Conservation (phyloP, 2,113 vertebrate species). For the Oncorhynchus clarkii region DNA sequence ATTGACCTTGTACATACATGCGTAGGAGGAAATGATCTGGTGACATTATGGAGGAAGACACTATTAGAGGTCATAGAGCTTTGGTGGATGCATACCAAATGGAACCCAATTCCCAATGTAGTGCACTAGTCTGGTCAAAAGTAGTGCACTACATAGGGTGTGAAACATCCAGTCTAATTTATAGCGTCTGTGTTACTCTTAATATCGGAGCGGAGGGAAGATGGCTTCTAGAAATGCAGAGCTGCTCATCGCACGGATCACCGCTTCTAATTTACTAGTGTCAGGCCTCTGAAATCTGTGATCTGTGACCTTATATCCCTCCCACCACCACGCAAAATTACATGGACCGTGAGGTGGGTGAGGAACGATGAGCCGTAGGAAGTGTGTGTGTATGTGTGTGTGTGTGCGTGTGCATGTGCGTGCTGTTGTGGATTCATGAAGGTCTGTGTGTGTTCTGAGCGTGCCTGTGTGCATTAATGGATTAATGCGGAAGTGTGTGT, state of each 20-base stretch:
- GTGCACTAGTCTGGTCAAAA: too few species aligned
- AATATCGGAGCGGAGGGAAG: neutral
- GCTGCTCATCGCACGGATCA: neutral
- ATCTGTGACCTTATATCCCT: neutral
- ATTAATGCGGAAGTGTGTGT: neutral
- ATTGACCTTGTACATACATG: neutral
- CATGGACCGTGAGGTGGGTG: neutral
- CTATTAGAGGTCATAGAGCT: neutral
- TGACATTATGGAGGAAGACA: neutral
- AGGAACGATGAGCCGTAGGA: neutral
- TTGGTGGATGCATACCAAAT: too few species aligned
- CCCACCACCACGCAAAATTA: neutral
- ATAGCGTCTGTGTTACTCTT: neutral
- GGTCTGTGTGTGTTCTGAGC: neutral
- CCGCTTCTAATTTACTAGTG: neutral
- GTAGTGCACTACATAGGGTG: too few species aligned
- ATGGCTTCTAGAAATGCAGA: neutral
- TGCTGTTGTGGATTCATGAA: neutral
- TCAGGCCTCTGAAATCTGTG: neutral
- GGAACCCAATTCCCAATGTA: too few species aligned
- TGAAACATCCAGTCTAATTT: too few species aligned
- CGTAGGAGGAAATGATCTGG: neutral
- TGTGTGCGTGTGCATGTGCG: neutral
- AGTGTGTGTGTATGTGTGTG: conserved; percentile 6
- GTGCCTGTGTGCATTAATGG: too few species aligned